Conservation (phyloP, 2,113 vertebrate species). For the Mugil cephalus region DNA sequence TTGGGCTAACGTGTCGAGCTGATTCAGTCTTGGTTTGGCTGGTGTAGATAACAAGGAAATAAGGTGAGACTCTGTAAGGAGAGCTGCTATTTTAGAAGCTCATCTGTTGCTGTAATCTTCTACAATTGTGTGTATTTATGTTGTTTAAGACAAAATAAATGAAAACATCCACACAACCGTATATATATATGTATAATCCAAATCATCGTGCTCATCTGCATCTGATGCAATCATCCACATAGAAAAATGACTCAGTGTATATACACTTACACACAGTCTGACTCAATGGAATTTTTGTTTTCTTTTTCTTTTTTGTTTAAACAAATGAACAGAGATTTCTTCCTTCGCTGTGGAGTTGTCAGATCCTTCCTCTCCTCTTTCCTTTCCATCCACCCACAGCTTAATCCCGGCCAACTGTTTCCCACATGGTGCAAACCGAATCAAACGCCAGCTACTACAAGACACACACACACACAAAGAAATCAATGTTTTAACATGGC, state of each 20-base stretch:
- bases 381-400: constrained; percentile 72
- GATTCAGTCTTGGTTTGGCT: too few species aligned
- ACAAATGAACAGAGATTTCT: constrained; percentile 55
- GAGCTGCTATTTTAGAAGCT: too few species aligned
- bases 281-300: constrained; percentile 30
- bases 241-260: constrained; percentile 44
- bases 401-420: constrained; percentile 68
- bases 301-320: constrained; percentile 19
- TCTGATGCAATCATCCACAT: constrained; percentile 37
- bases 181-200: too few species aligned
- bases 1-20: too few species aligned
- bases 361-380: constrained; percentile 61
- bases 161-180: too few species aligned
- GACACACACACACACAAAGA: constrained; percentile 27
- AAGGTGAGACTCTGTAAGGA: too few species aligned
- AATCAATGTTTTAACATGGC: constrained; percentile 25
- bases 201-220: constrained; percentile 30
- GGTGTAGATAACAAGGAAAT: too few species aligned
- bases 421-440: constrained; percentile 65
- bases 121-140: too few species aligned
- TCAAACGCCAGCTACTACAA: constrained; percentile 52
- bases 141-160: too few species aligned
- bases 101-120: too few species aligned
- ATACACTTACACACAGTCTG: constrained; percentile 35
- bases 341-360: constrained; percentile 50